Conservation (phyloP, 2,113 vertebrate genomes). For the Ammospiza caudacuta region DNA sequence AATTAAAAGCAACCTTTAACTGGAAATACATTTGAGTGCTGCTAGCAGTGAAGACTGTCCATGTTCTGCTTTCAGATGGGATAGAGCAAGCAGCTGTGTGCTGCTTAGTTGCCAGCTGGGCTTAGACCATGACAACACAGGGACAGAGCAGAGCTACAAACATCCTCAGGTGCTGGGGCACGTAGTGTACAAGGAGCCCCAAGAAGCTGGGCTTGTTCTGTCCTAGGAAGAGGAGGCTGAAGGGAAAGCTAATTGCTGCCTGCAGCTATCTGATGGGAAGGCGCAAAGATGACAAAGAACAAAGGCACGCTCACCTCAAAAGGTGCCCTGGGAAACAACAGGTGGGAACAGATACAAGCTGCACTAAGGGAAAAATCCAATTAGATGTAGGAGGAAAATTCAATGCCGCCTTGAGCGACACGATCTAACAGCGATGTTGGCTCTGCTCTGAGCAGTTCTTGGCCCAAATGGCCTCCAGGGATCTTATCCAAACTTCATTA, state of each 20-base stretch:
- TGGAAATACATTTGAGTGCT: not conserved
- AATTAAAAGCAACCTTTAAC: not conserved
- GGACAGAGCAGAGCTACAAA: not conserved
- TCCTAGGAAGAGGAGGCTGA: not conserved
- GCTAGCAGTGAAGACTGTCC: not conserved
- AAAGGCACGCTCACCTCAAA: not conserved
- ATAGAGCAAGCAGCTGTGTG: not conserved
- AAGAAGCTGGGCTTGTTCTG: not conserved
- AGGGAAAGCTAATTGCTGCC: not conserved
- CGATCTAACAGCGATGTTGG: not conserved
- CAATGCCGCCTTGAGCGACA: not conserved
- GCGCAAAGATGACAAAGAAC: not conserved
- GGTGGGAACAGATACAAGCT: not conserved
- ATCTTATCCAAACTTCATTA: not conserved
- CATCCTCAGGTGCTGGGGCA: not conserved
- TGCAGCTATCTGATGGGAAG: not conserved
- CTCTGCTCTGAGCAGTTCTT: not conserved
- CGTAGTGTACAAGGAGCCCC: not conserved
- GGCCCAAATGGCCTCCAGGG: not conserved
- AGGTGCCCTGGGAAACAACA: not conserved
- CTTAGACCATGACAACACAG: not conserved
- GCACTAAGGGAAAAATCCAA: not conserved
- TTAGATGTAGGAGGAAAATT: not conserved
- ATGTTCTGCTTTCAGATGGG: not conserved
- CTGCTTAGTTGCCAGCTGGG: not conserved